Percentiles rank a stretch among this genome's conserved stretches.
These are phyloP conservation scores for Drosophila phalerata DNA, from an alignment of 2,888 invertebrate genomes.

Conservation along the genomic window DNA sequence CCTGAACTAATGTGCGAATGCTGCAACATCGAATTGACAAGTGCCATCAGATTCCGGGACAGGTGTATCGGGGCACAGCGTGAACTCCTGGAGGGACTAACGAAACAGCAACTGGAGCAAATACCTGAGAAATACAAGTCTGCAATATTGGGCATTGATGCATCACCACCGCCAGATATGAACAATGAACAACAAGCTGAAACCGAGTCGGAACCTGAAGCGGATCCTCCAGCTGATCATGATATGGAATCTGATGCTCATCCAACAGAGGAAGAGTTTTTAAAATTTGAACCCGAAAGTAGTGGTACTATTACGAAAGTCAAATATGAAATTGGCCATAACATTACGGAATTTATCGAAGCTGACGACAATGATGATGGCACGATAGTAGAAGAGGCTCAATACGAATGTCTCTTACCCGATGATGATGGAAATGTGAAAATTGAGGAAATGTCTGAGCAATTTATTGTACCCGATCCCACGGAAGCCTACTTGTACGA, in stretches of 20 bases:
- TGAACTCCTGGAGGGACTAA: constrained; percentile 51
- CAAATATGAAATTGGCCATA: constrained; percentile 46
- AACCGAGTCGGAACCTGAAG: constrained; percentile 35
- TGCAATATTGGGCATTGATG: constrained; percentile 49
- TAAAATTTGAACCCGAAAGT: constrained; percentile 37
- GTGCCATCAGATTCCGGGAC: constrained; percentile 62
- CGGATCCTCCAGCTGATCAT: constrained; percentile 11
- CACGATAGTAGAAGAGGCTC: constrained; percentile 56
- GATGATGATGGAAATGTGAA: constrained; percentile 63
- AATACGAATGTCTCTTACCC: constrained; percentile 65
- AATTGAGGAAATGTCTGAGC: constrained; percentile 49
- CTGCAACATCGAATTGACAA: constrained; percentile 57
- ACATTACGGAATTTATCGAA: constrained; percentile 57
- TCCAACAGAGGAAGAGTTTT: constrained; percentile 26
- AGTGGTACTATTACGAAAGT: constrained; percentile 32
- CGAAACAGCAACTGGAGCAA: constrained; percentile 50
- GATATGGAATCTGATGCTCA: constrained; percentile 25
- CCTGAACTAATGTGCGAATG: constrained; percentile 72
- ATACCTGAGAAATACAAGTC: constrained; percentile 54
- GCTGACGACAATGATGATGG: constrained; percentile 60
- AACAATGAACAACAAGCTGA: constrained; percentile 25
- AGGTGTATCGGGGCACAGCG: constrained; percentile 65
- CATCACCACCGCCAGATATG: background rate
- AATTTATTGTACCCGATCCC: constrained; percentile 56
- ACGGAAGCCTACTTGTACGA: constrained; percentile 65